Evolutionary conservation across 2,888 invertebrate genomes (phyloP), one percentile per base, ranked within the genome.

Genomic region (Drosophila phalerata): DNA sequence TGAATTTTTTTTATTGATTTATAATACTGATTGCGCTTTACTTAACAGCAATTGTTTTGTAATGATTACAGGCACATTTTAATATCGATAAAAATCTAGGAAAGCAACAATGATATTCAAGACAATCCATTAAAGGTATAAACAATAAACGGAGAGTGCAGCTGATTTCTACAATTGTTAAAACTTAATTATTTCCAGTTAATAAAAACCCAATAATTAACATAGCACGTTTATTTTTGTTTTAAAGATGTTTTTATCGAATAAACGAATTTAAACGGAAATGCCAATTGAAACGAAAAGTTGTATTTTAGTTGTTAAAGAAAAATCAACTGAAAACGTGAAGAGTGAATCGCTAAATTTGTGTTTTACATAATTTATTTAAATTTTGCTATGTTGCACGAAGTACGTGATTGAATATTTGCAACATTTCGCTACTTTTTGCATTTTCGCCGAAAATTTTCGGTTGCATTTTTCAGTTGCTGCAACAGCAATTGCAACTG

Each of bases 381-480:
- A 85, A 88, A 78, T 84, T 88, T 65, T 61, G 61, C 43, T 79
- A 56, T 79, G 79, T 85, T 81, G 85, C 85, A 85, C 89, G 85
- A 85, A 85, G 63, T 81, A 87, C 89, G 89, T 85, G 85, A 85
- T 85, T 87, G 88, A 85, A 87, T 79, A 85, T 85, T 89, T 87
- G 77, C 87, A 84, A 87, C 84, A 87, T 86, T 84, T 84, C 69
- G 84, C 53, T 62, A 67, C 70, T 47, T 30, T 76, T 77, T 69
- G 69, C 65, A 65, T 76, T 73, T 73, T 70, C 49, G 15, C 61
- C 61, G 34, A 70, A 77, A 73, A 77, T 70, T 30, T 76, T 64
- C 66, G 63, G 70, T 70, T 74, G 67, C 78, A 78, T 65, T 77
- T 69, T 69, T 32, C 62, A 11, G 69, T 63, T 63, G 49, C 34